Evolutionary conservation across 2,888 invertebrate species (phyloP).

Genomic region (Allolobophora icterica): DNA sequence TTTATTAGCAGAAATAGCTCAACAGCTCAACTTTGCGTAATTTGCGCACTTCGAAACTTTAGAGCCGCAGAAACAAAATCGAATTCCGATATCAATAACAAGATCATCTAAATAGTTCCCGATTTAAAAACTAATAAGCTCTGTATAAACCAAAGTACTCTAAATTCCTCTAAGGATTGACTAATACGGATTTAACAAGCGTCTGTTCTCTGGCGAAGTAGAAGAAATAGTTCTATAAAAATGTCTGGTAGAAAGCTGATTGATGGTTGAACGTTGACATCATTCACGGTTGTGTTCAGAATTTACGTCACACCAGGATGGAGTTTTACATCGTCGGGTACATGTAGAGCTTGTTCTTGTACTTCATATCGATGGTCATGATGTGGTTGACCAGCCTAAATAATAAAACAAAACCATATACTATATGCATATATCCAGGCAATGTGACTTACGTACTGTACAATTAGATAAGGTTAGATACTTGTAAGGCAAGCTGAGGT

Average conservation of each 20-base stretch:
- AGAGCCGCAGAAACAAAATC: neutral
- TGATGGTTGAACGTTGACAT: neutral
- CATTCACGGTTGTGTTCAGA: neutral
- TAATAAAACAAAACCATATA: neutral
- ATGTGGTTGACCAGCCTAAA: neutral
- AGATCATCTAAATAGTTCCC: neutral
- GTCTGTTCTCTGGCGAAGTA: neutral
- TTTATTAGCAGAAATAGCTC: neutral
- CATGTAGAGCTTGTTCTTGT: neutral
- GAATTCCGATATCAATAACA: neutral
- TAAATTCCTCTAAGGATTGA: neutral
- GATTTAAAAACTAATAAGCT: conserved; percentile 13
- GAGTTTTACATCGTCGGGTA: neutral
- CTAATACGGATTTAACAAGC: neutral
- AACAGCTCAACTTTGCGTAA: neutral
- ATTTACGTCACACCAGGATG: neutral
- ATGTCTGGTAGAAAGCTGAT: neutral
- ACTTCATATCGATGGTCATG: neutral
- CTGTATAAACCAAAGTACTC: neutral
- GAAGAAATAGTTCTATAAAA: neutral
- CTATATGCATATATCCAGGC: neutral
- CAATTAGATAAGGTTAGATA: no score
- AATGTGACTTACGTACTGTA: neutral
- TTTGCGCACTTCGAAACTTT: neutral
- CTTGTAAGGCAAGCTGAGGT: no score